Percentiles rank a stretch among this genome's conserved stretches.
These are phyloP conservation scores for Danaus plexippus DNA, from an alignment of 1,140 invertebrate genomes.

Conservation along the genomic window DNA sequence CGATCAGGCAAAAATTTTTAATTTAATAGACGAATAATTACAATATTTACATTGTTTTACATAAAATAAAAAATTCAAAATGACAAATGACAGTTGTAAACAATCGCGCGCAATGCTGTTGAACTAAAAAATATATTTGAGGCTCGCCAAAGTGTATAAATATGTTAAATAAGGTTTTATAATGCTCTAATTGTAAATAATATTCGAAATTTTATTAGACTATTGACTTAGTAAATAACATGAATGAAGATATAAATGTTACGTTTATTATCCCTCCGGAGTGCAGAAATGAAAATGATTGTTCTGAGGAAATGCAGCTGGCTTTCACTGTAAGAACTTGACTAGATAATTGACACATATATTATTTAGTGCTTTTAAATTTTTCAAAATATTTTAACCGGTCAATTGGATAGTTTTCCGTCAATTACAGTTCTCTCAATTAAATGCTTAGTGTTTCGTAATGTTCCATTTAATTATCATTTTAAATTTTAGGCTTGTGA, in stretches of 20 bases:
- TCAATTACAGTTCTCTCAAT: too few species aligned
- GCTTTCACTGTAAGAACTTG: constrained; percentile 51
- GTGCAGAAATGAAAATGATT: constrained; percentile 51
- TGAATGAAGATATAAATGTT: constrained; percentile 59
- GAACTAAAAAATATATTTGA: too few species aligned
- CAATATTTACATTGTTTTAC: too few species aligned
- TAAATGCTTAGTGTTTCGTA: not conserved
- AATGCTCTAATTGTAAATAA: constrained; percentile 8
- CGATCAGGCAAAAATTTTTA: too few species aligned
- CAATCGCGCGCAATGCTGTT: constrained; percentile 18
- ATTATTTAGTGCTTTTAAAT: too few species aligned
- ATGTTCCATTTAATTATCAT: not conserved
- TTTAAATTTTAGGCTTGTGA: constrained; percentile 52
- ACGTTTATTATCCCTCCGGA: constrained; percentile 61
- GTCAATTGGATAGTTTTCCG: too few species aligned
- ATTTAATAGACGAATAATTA: too few species aligned
- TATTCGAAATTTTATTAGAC: constrained; percentile 1
- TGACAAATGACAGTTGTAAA: constrained; percentile 28
- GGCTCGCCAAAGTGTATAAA: too few species aligned
- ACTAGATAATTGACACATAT: too few species aligned
- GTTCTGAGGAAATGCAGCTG: constrained; percentile 61
- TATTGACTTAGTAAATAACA: constrained; percentile 21
- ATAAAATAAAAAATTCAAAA: too few species aligned
- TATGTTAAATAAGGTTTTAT: too few species aligned
- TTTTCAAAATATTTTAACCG: too few species aligned